phyloP scores from a whole-genome alignment of 2,113 vertebrate species.

The Cichladusa arquata region DNA sequence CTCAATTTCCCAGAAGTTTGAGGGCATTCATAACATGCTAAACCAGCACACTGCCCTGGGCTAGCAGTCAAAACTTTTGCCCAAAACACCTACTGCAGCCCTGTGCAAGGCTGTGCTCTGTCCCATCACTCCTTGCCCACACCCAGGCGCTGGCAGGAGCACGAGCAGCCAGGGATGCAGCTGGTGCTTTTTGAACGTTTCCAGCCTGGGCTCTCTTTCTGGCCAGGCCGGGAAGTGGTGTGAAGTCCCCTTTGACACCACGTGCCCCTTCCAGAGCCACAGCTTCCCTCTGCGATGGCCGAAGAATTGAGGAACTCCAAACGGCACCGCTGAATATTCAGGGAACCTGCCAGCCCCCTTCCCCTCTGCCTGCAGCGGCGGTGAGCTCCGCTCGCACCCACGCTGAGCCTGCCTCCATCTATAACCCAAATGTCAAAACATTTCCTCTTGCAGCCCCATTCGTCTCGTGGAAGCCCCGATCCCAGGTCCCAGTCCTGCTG shows the following conservation, averaged over 20 bases:
- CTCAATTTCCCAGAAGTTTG: background rate
- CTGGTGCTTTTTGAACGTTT: background rate
- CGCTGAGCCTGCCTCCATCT: slow-evolving; percentile 41
- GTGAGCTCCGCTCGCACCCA: background rate
- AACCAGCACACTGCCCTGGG: background rate
- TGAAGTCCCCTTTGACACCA: slow-evolving; percentile 63
- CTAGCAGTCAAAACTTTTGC: background rate
- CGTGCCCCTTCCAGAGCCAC: slow-evolving; percentile 60
- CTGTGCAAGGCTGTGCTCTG: background rate
- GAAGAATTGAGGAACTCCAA: slow-evolving; percentile 69
- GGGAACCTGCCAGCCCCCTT: slow-evolving; percentile 63
- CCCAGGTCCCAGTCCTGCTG: background rate
- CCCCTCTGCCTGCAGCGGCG: slow-evolving; percentile 27
- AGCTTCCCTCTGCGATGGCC: slow-evolving; percentile 58
- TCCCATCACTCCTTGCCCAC: background rate
- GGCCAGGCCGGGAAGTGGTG: background rate
- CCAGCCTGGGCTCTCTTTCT: slow-evolving; percentile 33
- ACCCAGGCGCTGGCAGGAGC: fast-evolving
- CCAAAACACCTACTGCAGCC: background rate
- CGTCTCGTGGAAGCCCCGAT: background rate
- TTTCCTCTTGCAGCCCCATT: slow-evolving; percentile 54
- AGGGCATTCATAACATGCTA: background rate
- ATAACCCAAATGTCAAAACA: slow-evolving; percentile 63
- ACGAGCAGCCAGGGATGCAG: background rate
- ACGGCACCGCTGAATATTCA: slow-evolving; percentile 16